Percentiles rank a stretch among this genome's conserved stretches.
phyloP scores from a whole-genome alignment of 2,888 invertebrate genomes.

The Zhuqinia jingwanae region DNA sequence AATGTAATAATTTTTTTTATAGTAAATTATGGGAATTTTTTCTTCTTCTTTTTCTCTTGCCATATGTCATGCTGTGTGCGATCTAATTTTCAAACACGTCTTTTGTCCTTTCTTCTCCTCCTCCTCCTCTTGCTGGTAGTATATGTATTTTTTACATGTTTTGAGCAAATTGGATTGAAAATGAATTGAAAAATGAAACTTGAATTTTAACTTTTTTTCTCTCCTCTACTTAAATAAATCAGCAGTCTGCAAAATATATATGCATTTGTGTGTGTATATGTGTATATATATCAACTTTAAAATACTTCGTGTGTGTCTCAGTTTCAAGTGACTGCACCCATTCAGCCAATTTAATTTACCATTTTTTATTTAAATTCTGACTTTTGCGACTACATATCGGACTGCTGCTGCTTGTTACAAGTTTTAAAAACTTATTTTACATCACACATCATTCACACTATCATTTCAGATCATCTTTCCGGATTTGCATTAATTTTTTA shows the following conservation, averaged over 20 bases:
- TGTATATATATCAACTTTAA: too few species aligned
- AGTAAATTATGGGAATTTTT: slow-evolving; percentile 50
- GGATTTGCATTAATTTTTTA: slow-evolving; percentile 50
- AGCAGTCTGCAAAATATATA: slow-evolving; percentile 11
- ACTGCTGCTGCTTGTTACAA: slow-evolving; percentile 1
- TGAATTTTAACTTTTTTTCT: slow-evolving; percentile 35
- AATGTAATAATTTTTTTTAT: not conserved
- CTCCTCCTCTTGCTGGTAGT: slow-evolving; percentile 26
- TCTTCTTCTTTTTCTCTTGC: slow-evolving; percentile 21
- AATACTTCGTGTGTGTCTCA: slow-evolving; percentile 32
- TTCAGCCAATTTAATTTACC: slow-evolving; percentile 53
- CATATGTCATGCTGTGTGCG: slow-evolving; percentile 49
- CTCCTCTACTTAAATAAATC: slow-evolving; percentile 18
- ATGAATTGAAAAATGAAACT: slow-evolving; percentile 39
- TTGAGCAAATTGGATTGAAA: slow-evolving; percentile 40
- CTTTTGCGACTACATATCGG: too few species aligned
- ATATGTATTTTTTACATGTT: slow-evolving; percentile 23
- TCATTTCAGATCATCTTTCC: slow-evolving; percentile 50
- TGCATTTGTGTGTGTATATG: too few species aligned
- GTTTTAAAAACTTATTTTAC: slow-evolving; percentile 26
- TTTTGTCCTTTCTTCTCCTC: slow-evolving; percentile 21
- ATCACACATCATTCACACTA: slow-evolving; percentile 50
- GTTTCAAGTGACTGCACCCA: slow-evolving; percentile 58
- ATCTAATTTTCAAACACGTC: slow-evolving; percentile 50
- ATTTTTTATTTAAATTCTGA: slow-evolving; percentile 14